Evolutionary conservation across 2,888 invertebrate genomes (phyloP).

Genomic region (Aphidoletes aphidimyza): DNA sequence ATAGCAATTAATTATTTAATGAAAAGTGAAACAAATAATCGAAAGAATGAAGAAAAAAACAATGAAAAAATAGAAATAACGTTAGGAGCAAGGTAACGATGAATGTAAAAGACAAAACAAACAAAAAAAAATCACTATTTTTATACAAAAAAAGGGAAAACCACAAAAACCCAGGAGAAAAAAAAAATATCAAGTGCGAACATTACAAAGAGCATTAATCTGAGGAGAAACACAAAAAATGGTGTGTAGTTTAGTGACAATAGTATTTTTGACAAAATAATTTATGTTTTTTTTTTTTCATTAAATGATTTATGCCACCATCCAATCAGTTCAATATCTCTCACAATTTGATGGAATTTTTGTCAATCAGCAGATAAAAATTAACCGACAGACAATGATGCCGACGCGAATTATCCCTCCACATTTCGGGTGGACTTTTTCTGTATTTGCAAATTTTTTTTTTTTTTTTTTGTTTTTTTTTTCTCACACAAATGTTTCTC

Average conservation of each 20-base stretch:
- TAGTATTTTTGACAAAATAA: conserved; percentile 54
- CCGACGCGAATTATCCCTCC: conserved; percentile 19
- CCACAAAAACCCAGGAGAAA: not conserved
- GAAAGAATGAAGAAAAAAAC: no score
- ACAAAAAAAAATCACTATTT: no score
- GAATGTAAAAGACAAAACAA: conserved; percentile 38
- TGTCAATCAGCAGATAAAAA: no score
- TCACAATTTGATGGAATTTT: no score
- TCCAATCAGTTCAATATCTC: no score
- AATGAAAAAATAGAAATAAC: not conserved
- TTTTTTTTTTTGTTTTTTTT: not conserved
- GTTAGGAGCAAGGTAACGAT: not conserved
- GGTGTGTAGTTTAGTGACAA: conserved; percentile 4
- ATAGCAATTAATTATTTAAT: conserved; percentile 46
- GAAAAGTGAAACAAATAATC: not conserved
- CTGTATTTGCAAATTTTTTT: not conserved
- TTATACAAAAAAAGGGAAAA: conserved; percentile 40
- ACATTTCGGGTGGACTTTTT: not conserved
- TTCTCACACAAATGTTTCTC: no score
- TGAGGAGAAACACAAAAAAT: not conserved
- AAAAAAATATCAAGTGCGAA: conserved; percentile 8
- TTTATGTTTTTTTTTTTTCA: conserved; percentile 25
- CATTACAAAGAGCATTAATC: conserved; percentile 18
- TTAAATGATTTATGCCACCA: conserved; percentile 37
- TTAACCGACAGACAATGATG: not conserved